These are phyloP conservation scores for Salmo trutta DNA, from an alignment of 2,797 vertebrate genomes.

Conservation along the genomic window DNA sequence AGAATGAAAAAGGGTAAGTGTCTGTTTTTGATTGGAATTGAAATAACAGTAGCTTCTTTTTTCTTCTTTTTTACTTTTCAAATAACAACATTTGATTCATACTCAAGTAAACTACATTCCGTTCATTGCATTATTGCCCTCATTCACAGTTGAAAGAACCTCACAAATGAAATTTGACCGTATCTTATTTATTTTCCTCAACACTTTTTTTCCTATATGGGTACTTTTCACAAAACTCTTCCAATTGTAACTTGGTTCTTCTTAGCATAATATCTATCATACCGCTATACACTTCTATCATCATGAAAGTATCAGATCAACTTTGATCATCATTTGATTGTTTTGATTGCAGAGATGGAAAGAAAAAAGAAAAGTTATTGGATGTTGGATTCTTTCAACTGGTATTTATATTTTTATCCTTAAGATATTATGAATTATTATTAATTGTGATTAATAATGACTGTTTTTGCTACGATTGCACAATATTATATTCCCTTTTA, in stretches of 20 bases:
- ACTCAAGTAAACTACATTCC: background rate
- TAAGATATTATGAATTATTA: background rate
- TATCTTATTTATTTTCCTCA: background rate
- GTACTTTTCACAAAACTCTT: background rate
- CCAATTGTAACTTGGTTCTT: background rate
- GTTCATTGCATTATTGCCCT: background rate
- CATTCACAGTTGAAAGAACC: background rate
- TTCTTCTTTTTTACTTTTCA: background rate
- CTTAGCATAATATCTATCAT: slow-evolving; percentile 1
- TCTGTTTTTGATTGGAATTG: slow-evolving; percentile 1
- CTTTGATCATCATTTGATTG: background rate
- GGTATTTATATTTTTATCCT: slow-evolving; percentile 54
- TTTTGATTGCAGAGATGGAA: slow-evolving; percentile 59
- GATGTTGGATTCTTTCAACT: slow-evolving; percentile 78
- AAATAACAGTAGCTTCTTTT: background rate
- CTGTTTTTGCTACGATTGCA: background rate
- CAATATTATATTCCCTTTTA: background rate
- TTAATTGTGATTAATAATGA: background rate
- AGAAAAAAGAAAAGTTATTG: slow-evolving; percentile 40
- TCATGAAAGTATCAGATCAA: background rate
- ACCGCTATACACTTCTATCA: background rate
- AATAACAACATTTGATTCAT: background rate
- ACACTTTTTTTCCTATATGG: too few relatives aligned
- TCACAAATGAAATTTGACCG: background rate
- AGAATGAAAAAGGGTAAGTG: slow-evolving; percentile 56